A percentile compares a stretch with the other conserved stretches of the same genome.
phyloP scores from a whole-genome alignment of 2,113 vertebrate species.

The Stegastes partitus region DNA sequence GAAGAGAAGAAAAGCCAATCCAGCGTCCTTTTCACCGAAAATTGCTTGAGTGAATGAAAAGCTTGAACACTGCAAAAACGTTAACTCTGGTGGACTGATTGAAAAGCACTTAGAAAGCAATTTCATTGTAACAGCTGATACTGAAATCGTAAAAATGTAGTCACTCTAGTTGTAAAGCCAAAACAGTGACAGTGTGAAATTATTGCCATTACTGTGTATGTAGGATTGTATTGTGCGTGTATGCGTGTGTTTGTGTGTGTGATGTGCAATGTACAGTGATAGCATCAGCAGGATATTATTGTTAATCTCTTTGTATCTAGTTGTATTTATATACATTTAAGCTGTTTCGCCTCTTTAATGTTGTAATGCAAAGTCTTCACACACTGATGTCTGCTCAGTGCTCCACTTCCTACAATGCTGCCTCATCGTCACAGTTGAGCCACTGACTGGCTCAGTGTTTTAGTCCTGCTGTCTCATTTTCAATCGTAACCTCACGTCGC shows the following conservation, averaged over 20 bases:
- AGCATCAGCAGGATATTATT: conserved; percentile 38
- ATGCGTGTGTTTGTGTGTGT: conserved; percentile 32
- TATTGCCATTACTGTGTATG: conserved; percentile 24
- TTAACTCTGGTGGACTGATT: conserved; percentile 49
- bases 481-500: conserved; percentile 47
- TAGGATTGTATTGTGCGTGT: conserved; percentile 36
- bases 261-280: conserved; percentile 31
- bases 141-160: conserved; percentile 39
- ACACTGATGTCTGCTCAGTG: conserved; percentile 62
- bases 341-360: conserved; percentile 34
- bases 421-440: conserved; percentile 59
- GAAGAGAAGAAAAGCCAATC: background rate
- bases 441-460: conserved; percentile 51
- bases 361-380: conserved; percentile 49
- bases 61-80: conserved; percentile 36
- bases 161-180: conserved; percentile 54
- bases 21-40: conserved; percentile 8
- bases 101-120: conserved; percentile 76
- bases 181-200: conserved; percentile 54
- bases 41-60: conserved; percentile 42
- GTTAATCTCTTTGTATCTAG: conserved; percentile 60
- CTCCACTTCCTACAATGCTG: conserved; percentile 54
- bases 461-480: conserved; percentile 69
- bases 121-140: conserved; percentile 46
- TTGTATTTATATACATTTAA: conserved; percentile 74